Conservation (phyloP, 2,113 vertebrate species). For the Varanus komodoensis region DNA sequence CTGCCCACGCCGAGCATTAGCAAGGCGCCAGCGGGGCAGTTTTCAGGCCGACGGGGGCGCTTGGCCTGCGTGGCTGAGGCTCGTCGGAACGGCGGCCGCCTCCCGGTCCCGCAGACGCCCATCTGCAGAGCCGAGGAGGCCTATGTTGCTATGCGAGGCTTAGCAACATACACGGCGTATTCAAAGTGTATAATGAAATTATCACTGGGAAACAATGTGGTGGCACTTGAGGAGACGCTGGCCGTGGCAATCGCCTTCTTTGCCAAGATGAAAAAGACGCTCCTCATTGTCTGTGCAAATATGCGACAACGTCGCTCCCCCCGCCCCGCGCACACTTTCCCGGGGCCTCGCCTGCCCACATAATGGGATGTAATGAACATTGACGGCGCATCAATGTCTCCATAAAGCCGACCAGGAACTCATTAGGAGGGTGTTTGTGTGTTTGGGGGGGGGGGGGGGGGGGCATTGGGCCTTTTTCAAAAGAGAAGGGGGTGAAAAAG, state of each 20-base stretch:
- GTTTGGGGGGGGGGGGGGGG: no score
- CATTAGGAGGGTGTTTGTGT: conserved; percentile 8
- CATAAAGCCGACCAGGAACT: conserved; percentile 52
- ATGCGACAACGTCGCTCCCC: conserved; percentile 25
- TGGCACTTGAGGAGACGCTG: conserved; percentile 70
- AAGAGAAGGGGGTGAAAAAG: not conserved
- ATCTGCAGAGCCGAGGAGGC: conserved; percentile 55
- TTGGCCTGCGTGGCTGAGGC: not conserved
- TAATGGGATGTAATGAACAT: conserved; percentile 53
- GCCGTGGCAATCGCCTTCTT: conserved; percentile 63
- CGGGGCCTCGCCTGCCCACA: conserved; percentile 43
- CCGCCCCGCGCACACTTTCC: not conserved
- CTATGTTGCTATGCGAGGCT: conserved; percentile 74
- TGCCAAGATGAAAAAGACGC: conserved; percentile 66
- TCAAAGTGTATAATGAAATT: conserved; percentile 77
- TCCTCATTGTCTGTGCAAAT: conserved; percentile 72
- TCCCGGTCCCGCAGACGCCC: conserved; percentile 60
- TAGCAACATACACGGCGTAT: conserved; percentile 76
- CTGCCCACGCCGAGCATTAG: no score
- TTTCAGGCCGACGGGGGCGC: not conserved
- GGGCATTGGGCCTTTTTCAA: not conserved
- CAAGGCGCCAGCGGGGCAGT: not conserved
- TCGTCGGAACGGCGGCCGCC: conserved; percentile 41
- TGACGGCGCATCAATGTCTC: conserved; percentile 26
- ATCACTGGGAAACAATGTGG: conserved; percentile 74